phyloP scores from a whole-genome alignment of 2,113 vertebrate species.

The Mustela nigripes region DNA sequence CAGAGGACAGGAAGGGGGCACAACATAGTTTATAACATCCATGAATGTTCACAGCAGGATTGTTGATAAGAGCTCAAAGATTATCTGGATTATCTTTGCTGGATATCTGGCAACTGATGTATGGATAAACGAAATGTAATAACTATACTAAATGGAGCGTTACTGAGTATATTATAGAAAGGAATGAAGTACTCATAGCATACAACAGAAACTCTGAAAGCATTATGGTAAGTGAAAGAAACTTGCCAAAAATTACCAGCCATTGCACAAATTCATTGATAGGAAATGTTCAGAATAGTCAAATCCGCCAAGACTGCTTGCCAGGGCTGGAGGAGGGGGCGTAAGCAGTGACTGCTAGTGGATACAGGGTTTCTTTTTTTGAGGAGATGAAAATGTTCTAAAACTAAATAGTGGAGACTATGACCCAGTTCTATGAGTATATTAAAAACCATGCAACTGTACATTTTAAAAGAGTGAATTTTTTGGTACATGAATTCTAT shows the following conservation, averaged over 20 bases:
- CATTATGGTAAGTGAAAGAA: not conserved
- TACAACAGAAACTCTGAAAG: not conserved
- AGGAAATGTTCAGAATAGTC: not conserved
- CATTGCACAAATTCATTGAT: not conserved
- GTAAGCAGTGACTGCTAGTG: not conserved
- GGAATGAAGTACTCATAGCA: not conserved
- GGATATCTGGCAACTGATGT: not conserved
- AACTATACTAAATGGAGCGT: not conserved
- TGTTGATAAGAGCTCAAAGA: not conserved
- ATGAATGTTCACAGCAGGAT: not conserved
- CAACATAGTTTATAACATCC: not conserved
- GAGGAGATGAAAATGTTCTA: not conserved
- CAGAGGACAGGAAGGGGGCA: not conserved
- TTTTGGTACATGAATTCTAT: not conserved
- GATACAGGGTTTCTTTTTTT: not conserved
- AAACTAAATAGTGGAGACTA: not conserved
- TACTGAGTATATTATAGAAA: not conserved
- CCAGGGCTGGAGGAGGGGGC: not conserved
- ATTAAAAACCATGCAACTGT: not conserved
- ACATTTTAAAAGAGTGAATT: not conserved
- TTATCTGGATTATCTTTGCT: not conserved
- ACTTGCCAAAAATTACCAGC: not conserved
- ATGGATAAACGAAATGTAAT: not conserved
- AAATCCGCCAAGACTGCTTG: not conserved
- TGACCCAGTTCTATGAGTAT: not conserved